Conservation (phyloP, 2,888 invertebrate genomes). For the Phanerotoma sp. region DNA sequence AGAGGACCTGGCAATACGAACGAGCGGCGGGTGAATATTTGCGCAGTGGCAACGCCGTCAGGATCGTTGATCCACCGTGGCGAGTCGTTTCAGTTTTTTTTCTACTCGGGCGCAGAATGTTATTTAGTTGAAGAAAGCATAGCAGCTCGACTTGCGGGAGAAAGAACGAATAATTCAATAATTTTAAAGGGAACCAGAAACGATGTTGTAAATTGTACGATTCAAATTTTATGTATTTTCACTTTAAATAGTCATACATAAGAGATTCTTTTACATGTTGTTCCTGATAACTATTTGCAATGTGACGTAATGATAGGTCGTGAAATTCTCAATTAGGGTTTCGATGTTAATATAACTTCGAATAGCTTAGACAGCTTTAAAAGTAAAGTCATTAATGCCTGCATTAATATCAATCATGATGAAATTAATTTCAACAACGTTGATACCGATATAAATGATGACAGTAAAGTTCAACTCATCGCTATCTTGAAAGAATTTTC, state of each 20-base stretch:
- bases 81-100: not conserved
- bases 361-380: conserved; percentile 5
- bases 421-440: not conserved
- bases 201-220: too few relatives aligned
- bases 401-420: too few relatives aligned
- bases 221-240: too few relatives aligned
- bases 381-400: not conserved
- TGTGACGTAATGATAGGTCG: conserved; percentile 14
- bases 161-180: not conserved
- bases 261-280: not conserved
- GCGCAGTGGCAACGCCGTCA: not conserved
- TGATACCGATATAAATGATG: not conserved
- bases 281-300: too few relatives aligned
- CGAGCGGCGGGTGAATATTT: too few relatives aligned
- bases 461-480: not conserved
- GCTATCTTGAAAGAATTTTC: not conserved
- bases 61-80: not conserved
- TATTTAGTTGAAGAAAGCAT: too few relatives aligned
- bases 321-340: conserved; percentile 12
- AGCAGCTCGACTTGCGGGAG: too few relatives aligned
- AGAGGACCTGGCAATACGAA: not conserved
- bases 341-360: conserved; percentile 5
- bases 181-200: not conserved
- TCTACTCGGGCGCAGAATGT: not conserved
- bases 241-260: too few relatives aligned